Percentiles rank a stretch among this genome's conserved stretches.
Conservation (phyloP, 2,888 invertebrate genomes). For the Podabrus alpinus region DNA sequence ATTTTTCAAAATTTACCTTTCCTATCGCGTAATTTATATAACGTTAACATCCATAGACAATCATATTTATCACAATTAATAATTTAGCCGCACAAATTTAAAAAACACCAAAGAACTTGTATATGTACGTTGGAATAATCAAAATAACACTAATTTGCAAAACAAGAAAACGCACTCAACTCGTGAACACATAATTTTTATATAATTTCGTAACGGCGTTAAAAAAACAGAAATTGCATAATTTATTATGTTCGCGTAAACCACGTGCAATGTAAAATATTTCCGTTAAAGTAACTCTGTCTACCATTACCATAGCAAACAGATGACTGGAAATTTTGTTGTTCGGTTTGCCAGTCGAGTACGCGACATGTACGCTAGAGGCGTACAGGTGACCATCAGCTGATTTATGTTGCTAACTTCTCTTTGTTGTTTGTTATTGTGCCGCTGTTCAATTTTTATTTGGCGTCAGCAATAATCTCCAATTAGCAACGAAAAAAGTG, state of each 20-base stretch:
- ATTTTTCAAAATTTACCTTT: conserved; percentile 9
- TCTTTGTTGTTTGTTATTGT: background rate
- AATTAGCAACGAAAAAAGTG: background rate
- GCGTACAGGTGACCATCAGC: conserved; percentile 36
- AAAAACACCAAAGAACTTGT: conserved; percentile 1
- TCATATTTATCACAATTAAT: conserved; percentile 3
- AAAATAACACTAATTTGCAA: background rate
- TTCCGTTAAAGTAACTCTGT: conserved; percentile 30
- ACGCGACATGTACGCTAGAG: conserved; percentile 20
- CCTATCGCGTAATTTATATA: background rate
- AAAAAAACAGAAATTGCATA: background rate
- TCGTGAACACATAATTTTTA: background rate
- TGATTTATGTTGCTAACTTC: conserved; percentile 37
- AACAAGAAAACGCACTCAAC: background rate
- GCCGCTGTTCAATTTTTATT: background rate
- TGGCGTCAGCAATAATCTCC: background rate
- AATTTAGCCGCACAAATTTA: conserved; percentile 8
- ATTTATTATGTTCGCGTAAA: conserved; percentile 1
- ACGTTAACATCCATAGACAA: conserved; percentile 6
- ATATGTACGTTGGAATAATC: background rate
- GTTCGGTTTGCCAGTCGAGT: conserved; percentile 22
- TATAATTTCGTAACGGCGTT: background rate
- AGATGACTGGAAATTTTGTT: conserved; percentile 42
- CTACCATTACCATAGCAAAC: conserved; percentile 41
- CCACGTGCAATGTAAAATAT: conserved; percentile 39